Base-by-base conservation (phyloP, 2,888 invertebrate genomes). In the Oligia fasciuncula region DNA sequence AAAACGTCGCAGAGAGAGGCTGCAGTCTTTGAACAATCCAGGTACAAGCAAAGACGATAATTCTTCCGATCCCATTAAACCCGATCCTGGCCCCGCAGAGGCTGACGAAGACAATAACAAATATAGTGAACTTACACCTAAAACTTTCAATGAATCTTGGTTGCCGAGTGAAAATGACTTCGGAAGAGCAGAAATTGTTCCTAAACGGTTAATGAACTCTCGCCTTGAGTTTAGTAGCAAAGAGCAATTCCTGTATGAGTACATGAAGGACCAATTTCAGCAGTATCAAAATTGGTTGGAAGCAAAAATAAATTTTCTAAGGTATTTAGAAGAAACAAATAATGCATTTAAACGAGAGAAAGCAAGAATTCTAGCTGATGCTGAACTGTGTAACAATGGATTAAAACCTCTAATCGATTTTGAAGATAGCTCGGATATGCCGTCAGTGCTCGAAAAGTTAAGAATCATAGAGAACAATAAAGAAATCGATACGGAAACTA, bases 211-310 rank as follows among this genome's bases (percentile, higher is more conserved):
- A 3, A 89, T 90, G 76, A 88, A 86, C 23, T 73, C 87, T 46
- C 87, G 90, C 19, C 79, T 92, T 2, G 81, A 90, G 43, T 91
- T 94, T 73, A 80, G 87, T 2, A 90, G 89, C 63, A 93, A 92
- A 81, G 93, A 93, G 43, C 92, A 94, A 73, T 93, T 92, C 73
- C 73, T 96, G 1, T 94, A 91, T 43, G 94, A 95, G 29, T 95
- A 93, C 80, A 86, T 94, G 13, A 93, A 92, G 79, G 89, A 91
- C 54, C 91, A 93, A 77, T 84, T 87, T 2, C 80, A 85, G 8
- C 86, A 90, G 17, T 94, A 90, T 68, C 83, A 92, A 9, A 94
- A 91, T 87, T 97, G 97, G 97, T 79, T 92, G 3, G 94, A 96
- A 71, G 89, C 93, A 4, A 97, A 97, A 90, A 88, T 94, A 72